Evolutionary conservation across 2,113 vertebrate genomes (phyloP).

Genomic region (Platichthys flesus): DNA sequence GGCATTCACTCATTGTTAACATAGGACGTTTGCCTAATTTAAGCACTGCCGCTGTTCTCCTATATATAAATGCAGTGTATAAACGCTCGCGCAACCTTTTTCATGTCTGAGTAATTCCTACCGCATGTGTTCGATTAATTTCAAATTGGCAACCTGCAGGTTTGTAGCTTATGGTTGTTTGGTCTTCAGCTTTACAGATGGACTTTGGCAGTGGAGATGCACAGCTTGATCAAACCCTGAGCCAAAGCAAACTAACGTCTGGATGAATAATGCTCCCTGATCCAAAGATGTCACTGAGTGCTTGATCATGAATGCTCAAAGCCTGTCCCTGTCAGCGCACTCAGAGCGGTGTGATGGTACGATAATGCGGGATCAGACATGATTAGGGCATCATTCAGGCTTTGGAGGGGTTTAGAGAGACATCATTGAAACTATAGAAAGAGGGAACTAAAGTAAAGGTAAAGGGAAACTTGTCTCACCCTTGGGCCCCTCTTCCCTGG

Average conservation of each 20-base stretch:
- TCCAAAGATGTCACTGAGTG: slow-evolving; percentile 47
- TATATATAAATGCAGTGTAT: not conserved
- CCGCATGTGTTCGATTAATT: slow-evolving; percentile 39
- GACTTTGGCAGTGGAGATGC: slow-evolving; percentile 54
- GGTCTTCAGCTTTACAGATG: slow-evolving; percentile 56
- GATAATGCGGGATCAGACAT: not conserved
- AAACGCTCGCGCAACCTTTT: slow-evolving; percentile 2
- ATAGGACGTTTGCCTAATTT: slow-evolving; percentile 24
- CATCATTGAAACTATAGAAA: not conserved
- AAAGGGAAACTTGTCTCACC: slow-evolving; percentile 78
- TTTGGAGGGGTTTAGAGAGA: not conserved
- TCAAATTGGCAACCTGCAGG: slow-evolving; percentile 22
- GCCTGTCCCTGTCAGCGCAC: slow-evolving; percentile 2
- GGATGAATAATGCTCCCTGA: slow-evolving; percentile 48
- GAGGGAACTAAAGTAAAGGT: not conserved
- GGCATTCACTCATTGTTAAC: slow-evolving; percentile 26
- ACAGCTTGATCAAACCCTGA: slow-evolving; percentile 44
- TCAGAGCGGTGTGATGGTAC: not conserved
- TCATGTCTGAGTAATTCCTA: slow-evolving; percentile 10
- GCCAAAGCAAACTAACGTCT: slow-evolving; percentile 58
- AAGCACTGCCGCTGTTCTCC: not conserved
- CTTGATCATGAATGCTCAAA: slow-evolving; percentile 36
- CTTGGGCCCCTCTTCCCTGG: slow-evolving; percentile 90
- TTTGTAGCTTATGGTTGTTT: slow-evolving; percentile 54
- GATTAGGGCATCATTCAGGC: slow-evolving; percentile 4